Evolutionary conservation across 64 coral and sea anemone species (phyloP).

Genomic region (Orbicella faveolata): DNA sequence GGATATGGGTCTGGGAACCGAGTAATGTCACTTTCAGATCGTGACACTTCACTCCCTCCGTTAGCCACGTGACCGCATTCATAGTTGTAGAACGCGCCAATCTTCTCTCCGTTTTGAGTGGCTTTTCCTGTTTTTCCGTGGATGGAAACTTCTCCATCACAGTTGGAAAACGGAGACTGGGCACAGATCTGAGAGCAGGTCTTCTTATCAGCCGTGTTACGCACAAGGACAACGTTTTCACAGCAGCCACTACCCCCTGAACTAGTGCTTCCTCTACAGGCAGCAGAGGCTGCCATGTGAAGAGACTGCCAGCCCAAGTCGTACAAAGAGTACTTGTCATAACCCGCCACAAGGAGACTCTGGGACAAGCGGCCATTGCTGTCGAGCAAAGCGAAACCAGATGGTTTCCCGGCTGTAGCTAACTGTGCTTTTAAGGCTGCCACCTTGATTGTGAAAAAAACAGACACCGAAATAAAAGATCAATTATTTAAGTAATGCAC

Average conservation of each 20-base stretch:
- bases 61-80: not conserved
- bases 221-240: constrained; percentile 30
- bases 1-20: not conserved
- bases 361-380: not conserved
- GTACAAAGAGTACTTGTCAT: not conserved
- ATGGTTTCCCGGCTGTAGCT: not conserved
- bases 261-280: constrained; percentile 61
- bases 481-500: too few relatives aligned
- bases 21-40: not conserved
- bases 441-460: too few relatives aligned
- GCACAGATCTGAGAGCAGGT: constrained; percentile 47
- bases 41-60: constrained; percentile 49
- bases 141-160: constrained; percentile 49
- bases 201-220: constrained; percentile 44
- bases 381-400: not conserved
- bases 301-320: constrained; percentile 55
- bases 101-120: constrained; percentile 19
- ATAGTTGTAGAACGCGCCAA: constrained; percentile 61
- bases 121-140: constrained; percentile 49
- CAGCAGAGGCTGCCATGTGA: constrained; percentile 53
- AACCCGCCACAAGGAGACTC: not conserved
- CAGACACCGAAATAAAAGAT: too few relatives aligned
- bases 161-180: constrained; percentile 10
- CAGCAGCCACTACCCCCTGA: constrained; percentile 56
- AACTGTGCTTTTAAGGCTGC: too few relatives aligned